Conservation (phyloP, 2,888 invertebrate species). For the Cryptus viduatorius region DNA sequence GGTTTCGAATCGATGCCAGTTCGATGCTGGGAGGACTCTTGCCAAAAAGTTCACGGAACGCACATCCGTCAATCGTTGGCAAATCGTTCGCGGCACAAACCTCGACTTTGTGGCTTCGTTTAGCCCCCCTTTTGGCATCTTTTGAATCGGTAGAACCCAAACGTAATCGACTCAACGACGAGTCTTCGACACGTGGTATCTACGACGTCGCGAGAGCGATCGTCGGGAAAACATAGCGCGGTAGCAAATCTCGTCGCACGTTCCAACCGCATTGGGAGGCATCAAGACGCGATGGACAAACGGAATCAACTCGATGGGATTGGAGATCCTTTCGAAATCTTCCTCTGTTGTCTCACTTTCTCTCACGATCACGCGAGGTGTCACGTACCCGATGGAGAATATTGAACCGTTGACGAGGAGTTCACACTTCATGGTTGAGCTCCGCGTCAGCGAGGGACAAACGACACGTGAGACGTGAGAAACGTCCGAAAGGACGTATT, state of each 20-base stretch:
- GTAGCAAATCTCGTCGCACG: neutral
- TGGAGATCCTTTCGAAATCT: conserved; percentile 45
- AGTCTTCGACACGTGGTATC: conserved; percentile 55
- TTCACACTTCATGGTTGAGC: neutral
- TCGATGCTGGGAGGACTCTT: conserved; percentile 38
- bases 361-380: conserved; percentile 29
- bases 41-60: conserved; percentile 62
- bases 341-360: neutral
- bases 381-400: conserved; percentile 48
- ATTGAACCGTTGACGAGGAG: conserved; percentile 31
- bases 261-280: conserved; percentile 4
- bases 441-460: neutral
- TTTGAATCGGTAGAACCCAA: conserved; percentile 52
- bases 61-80: conserved; percentile 65
- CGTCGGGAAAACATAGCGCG: conserved; percentile 12
- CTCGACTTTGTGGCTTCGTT: neutral
- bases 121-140: conserved; percentile 3
- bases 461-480: neutral
- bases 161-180: conserved; percentile 60
- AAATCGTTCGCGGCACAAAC: neutral
- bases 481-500: neutral
- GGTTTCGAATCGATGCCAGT: conserved; percentile 43
- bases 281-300: conserved; percentile 29
- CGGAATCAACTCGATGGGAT: conserved; percentile 24
- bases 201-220: conserved; percentile 8